phyloP scores from a whole-genome alignment of 2,888 invertebrate genomes.

The Gymnoscelis rufifasciata region DNA sequence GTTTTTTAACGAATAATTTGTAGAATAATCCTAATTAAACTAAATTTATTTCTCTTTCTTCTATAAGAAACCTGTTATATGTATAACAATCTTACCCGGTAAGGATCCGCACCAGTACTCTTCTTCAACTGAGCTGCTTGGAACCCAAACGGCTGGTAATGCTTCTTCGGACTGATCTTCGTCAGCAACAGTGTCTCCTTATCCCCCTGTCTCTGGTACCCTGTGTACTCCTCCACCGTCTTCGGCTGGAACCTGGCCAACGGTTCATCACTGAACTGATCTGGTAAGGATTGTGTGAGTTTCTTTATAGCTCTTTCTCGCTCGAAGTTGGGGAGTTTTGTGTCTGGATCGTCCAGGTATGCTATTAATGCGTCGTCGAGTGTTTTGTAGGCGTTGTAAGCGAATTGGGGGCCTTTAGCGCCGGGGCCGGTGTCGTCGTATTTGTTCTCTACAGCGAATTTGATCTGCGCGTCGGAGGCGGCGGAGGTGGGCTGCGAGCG shows the following conservation, averaged over 20 bases:
- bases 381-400: constrained; percentile 57
- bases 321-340: constrained; percentile 58
- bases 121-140: constrained; percentile 8
- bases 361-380: constrained; percentile 59
- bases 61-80: too few relatives aligned
- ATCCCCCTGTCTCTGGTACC: constrained; percentile 24
- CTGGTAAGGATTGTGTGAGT: constrained; percentile 23
- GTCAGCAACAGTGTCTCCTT: constrained; percentile 13
- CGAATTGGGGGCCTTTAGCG: constrained; percentile 49
- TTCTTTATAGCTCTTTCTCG: constrained; percentile 42
- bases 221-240: constrained; percentile 41
- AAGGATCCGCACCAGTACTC: constrained; percentile 25
- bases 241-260: constrained; percentile 34
- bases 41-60: too few relatives aligned
- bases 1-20: too few relatives aligned
- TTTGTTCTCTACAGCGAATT: constrained; percentile 64
- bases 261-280: background rate
- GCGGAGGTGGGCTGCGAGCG: constrained; percentile 33
- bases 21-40: too few relatives aligned
- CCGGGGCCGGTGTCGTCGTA: constrained; percentile 73
- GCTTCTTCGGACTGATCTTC: constrained; percentile 21
- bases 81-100: constrained; percentile 25
- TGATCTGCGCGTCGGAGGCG: constrained; percentile 61
- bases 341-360: constrained; percentile 62
- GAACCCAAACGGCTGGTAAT: constrained; percentile 6